A percentile compares a stretch with the other conserved stretches of the same genome.
Conservation (phyloP, 2,113 vertebrate species). For the Irena cyanogastra region DNA sequence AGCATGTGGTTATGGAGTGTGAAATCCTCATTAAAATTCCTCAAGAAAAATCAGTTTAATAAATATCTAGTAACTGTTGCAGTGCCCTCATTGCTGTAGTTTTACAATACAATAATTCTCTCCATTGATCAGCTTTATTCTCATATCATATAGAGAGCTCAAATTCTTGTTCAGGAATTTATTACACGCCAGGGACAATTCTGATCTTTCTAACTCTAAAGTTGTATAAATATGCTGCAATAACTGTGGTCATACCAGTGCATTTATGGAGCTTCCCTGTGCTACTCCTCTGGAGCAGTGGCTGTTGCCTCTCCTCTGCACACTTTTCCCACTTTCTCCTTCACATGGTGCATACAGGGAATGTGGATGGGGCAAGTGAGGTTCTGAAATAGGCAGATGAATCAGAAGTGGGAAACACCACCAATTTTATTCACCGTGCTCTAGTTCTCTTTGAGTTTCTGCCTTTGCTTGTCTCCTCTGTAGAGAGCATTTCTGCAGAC, state of each 20-base stretch:
- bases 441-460: background rate
- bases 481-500: background rate
- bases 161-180: constrained; percentile 5
- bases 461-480: background rate
- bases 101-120: background rate
- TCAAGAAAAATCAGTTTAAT: constrained; percentile 42
- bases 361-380: background rate
- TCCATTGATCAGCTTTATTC: constrained; percentile 20
- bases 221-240: background rate
- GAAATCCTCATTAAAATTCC: constrained; percentile 70
- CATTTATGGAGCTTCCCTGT: background rate
- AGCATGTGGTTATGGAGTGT: constrained; percentile 62
- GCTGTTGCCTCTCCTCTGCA: background rate
- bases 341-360: accelerated
- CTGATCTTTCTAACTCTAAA: background rate
- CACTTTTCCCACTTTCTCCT: background rate
- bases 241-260: background rate
- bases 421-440: background rate
- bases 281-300: background rate
- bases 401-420: background rate
- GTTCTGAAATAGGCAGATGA: background rate
- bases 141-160: background rate
- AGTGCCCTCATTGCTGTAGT: background rate
- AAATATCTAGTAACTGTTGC: constrained; percentile 30
- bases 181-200: background rate